Percentiles rank a stretch among this genome's conserved stretches.
These are phyloP conservation scores for Silurus aristotelis DNA, from an alignment of 2,797 vertebrate species.

Conservation along the genomic window DNA sequence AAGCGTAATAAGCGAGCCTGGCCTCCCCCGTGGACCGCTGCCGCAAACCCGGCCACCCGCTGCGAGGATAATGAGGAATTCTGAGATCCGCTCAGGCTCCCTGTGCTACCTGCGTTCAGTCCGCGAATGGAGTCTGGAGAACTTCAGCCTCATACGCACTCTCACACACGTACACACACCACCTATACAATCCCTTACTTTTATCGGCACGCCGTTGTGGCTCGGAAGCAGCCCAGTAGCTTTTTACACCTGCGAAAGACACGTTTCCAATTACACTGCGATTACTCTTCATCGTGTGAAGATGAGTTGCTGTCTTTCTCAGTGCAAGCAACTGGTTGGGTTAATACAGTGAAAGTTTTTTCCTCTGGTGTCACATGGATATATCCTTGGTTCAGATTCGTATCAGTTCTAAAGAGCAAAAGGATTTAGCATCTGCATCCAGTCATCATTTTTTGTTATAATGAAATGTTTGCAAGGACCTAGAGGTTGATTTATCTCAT, in stretches of 20 bases:
- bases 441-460: background rate
- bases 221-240: slow-evolving; percentile 23
- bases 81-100: slow-evolving; percentile 83
- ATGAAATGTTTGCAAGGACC: background rate
- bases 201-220: slow-evolving; percentile 71
- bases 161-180: slow-evolving; percentile 62
- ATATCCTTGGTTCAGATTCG: background rate
- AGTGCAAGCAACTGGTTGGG: slow-evolving; percentile 5
- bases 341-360: background rate
- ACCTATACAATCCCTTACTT: slow-evolving; percentile 74
- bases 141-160: slow-evolving; percentile 73
- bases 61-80: slow-evolving; percentile 83
- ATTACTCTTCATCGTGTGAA: slow-evolving; percentile 19
- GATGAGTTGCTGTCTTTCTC: slow-evolving; percentile 27
- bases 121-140: slow-evolving; percentile 76
- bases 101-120: slow-evolving; percentile 79
- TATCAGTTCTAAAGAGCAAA: background rate
- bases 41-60: slow-evolving; percentile 72
- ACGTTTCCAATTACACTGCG: slow-evolving; percentile 49
- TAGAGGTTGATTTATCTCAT: background rate
- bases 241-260: slow-evolving; percentile 49
- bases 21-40: slow-evolving; percentile 72
- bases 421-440: background rate
- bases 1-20: slow-evolving; percentile 81
- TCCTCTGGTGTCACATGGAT: background rate